A percentile compares a stretch with the other conserved stretches of the same genome.
These are phyloP conservation scores for Lysandra bellargus DNA, from an alignment of 2,888 invertebrate species.

Conservation along the genomic window DNA sequence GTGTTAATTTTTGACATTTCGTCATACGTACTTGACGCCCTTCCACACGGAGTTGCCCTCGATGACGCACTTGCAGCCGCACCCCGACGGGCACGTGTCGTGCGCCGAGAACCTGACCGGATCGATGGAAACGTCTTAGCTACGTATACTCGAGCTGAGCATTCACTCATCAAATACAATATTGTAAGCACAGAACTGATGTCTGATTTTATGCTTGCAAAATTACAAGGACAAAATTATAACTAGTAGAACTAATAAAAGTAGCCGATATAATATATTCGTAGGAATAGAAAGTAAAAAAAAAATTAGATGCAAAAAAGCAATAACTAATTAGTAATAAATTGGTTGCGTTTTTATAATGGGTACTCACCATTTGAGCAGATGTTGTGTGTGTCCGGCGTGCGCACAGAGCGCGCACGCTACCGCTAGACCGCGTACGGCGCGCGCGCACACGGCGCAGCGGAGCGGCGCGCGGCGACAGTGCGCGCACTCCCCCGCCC, in stretches of 20 bases:
- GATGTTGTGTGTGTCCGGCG: conserved; percentile 93
- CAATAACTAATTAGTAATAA: too few species aligned
- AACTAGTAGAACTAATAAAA: too few species aligned
- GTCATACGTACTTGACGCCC: conserved; percentile 64
- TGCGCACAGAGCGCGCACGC: conserved; percentile 95
- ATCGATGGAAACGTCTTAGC: conserved; percentile 48
- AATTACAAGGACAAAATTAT: too few species aligned
- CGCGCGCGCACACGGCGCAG: conserved; percentile 91
- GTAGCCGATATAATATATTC: too few species aligned
- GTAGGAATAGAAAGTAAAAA: too few species aligned
- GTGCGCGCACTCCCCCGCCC: conserved; percentile 82
- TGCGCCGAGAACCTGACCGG: conserved; percentile 78
- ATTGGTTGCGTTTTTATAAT: neutral
- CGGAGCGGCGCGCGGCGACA: conserved; percentile 89
- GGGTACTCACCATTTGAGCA: conserved; percentile 85
- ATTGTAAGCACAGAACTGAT: neutral
- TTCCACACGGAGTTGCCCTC: conserved; percentile 80
- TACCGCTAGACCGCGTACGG: conserved; percentile 91
- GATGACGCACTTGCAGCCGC: conserved; percentile 93
- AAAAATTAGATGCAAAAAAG: too few species aligned
- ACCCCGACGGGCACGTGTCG: conserved; percentile 92
- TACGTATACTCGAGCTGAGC: too few species aligned
- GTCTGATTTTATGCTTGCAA: neutral
- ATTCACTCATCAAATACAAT: too few species aligned
- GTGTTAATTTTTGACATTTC: conserved; percentile 29